These are phyloP conservation scores for Spea hammondii DNA, from an alignment of 2,797 vertebrate genomes.

Conservation along the genomic window DNA sequence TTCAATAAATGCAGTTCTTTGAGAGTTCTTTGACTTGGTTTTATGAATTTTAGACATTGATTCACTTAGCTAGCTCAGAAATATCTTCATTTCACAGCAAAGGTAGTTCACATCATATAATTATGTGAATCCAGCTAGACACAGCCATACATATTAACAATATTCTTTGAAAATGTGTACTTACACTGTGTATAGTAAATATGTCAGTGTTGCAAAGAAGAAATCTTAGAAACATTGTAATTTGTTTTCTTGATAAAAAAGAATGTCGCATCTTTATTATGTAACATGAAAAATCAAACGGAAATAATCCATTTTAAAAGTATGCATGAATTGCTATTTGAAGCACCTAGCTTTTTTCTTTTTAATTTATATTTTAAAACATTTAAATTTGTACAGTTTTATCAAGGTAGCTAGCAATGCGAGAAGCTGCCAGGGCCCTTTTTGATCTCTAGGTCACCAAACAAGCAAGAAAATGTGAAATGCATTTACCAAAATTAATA, in stretches of 20 bases:
- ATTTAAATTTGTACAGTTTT: too few species aligned
- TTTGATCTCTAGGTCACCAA: too few species aligned
- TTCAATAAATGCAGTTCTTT: neutral
- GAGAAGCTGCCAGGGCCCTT: too few species aligned
- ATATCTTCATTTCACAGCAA: neutral
- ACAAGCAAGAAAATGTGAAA: too few species aligned
- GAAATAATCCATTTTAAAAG: neutral
- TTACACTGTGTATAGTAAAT: slow-evolving; percentile 26
- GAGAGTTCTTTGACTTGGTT: neutral
- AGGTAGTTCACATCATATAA: slow-evolving; percentile 15
- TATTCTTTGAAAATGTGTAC: slow-evolving; percentile 13
- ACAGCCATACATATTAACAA: slow-evolving; percentile 15
- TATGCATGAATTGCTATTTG: neutral
- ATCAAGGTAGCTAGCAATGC: too few species aligned
- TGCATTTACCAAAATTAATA: too few species aligned
- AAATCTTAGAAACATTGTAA: slow-evolving; percentile 19
- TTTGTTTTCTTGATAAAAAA: slow-evolving; percentile 4
- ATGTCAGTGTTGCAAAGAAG: slow-evolving; percentile 25
- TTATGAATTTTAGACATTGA: neutral
- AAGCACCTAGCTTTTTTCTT: neutral
- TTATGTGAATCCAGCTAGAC: slow-evolving; percentile 25
- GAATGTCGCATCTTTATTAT: neutral
- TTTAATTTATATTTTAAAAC: too few species aligned
- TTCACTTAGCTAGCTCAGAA: neutral
- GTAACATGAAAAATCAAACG: neutral